Conservation (phyloP, 2,797 vertebrate species). For the Gephyroberyx darwinii region DNA sequence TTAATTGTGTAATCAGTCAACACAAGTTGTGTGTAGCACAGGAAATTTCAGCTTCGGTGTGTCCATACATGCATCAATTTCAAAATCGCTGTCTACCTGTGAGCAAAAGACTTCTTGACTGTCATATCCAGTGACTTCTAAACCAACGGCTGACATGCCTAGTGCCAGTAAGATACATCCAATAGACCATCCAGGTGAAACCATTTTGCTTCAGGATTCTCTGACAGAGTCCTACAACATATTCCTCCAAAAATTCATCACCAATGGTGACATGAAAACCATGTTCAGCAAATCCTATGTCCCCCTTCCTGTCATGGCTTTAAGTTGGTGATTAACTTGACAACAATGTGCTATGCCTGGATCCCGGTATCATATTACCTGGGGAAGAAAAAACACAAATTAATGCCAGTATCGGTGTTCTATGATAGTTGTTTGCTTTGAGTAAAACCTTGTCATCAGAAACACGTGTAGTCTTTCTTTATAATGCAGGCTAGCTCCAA, state of each 20-base stretch:
- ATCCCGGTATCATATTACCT: slow-evolving; percentile 1
- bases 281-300: slow-evolving; percentile 22
- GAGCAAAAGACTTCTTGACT: slow-evolving; percentile 54
- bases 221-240: slow-evolving; percentile 18
- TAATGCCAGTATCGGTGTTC: background rate
- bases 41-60: slow-evolving; percentile 10
- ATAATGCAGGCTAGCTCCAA: too few species aligned
- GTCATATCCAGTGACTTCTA: slow-evolving; percentile 41
- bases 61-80: background rate
- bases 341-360: background rate
- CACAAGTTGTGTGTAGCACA: slow-evolving; percentile 6
- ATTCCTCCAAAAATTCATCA: slow-evolving; percentile 1
- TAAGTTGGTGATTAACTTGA: slow-evolving; percentile 15
- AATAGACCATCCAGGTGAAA: slow-evolving; percentile 20
- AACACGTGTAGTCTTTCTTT: too few species aligned
- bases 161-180: slow-evolving; percentile 49
- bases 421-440: background rate
- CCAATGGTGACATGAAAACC: background rate
- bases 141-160: slow-evolving; percentile 1
- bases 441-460: too few species aligned
- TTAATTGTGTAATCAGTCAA: slow-evolving; percentile 43
- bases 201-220: slow-evolving; percentile 55
- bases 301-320: slow-evolving; percentile 11
- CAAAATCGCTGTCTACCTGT: slow-evolving; percentile 52
- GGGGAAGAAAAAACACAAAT: slow-evolving; percentile 13